Evolutionary conservation across 2,888 invertebrate genomes (phyloP), one percentile per base, ranked within the genome.

Genomic region (Lithodes maja): DNA sequence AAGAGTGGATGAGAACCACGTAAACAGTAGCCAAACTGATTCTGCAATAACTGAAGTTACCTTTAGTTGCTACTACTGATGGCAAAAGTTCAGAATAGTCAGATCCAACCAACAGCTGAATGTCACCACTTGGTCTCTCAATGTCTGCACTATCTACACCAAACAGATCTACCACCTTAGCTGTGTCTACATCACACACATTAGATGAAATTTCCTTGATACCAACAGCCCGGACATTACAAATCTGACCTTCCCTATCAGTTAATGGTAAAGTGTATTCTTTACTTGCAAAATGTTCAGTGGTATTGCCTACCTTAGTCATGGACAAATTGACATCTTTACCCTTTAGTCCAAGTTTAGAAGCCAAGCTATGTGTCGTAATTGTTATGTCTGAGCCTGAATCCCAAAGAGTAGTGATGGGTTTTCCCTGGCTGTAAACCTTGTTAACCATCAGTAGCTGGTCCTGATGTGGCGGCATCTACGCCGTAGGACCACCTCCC

Each of bases 281-380:
- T 33, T 83, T 83, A 50, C 74, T 83, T 3, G 15, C 5, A 52
- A 9, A 69, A 3, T 3, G 52, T 9, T 83, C 69, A n/a, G 53
- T 74, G 2, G 49, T 50, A 79, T 55, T 69, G 5, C 80, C 85
- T 12, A 78, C 85, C 52, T 83, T 83, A n/a, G 83, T 83, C n/a
- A 71, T 71, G n/a, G 83, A 52, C 15, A 83, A 52, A 12, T 52
- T 12, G 12, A 83, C 17, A 2, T 71, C 83, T 3, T 9, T 74
- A 3, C 71, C 83, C 52, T 17, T 83, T 3, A 83, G 17, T 3
- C 71, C 83, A 50, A 69, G 74, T 53, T 49, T 2, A 9, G 55
- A 49, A n/a, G 83, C 71, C 52, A 71, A 50, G 50, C 52, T 15
- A 69, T 83, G 83, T 2, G 83, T 83, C 12, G 74, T 74, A n/a